phyloP scores from a whole-genome alignment of 2,888 invertebrate genomes.

The Bedellia somnulentella region DNA sequence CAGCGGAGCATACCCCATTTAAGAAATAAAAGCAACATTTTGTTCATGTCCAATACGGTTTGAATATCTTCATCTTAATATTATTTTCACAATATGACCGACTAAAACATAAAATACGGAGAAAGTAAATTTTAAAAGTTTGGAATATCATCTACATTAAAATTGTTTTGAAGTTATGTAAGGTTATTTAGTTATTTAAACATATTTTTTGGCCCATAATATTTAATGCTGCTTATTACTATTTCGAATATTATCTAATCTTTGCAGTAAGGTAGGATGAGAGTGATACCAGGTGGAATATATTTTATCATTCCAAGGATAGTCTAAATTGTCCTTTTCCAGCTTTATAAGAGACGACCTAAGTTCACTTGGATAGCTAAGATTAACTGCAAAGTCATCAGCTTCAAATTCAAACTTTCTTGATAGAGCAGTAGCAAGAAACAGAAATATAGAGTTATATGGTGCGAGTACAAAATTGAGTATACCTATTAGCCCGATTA shows the following conservation, averaged over 20 bases:
- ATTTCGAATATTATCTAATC: conserved; percentile 68
- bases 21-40: no score
- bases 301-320: conserved; percentile 90
- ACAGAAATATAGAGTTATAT: conserved; percentile 86
- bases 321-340: conserved; percentile 93
- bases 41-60: no score
- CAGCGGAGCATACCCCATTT: no score
- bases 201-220: no score
- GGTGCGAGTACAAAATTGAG: conserved; percentile 91
- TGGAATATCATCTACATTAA: no score
- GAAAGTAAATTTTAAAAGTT: no score
- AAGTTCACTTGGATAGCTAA: conserved; percentile 77
- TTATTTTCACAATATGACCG: no score
- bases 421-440: conserved; percentile 79
- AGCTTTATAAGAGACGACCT: conserved; percentile 88
- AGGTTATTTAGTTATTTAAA: no score
- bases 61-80: no score
- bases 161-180: no score
- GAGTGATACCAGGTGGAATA: conserved; percentile 96
- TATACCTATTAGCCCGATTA: conserved; percentile 90
- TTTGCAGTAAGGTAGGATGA: conserved; percentile 94
- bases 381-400: conserved; percentile 83
- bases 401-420: conserved; percentile 95
- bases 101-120: no score
- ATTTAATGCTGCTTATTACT: no score